Conservation (phyloP, 2,113 vertebrate genomes). For the Stegastes partitus region DNA sequence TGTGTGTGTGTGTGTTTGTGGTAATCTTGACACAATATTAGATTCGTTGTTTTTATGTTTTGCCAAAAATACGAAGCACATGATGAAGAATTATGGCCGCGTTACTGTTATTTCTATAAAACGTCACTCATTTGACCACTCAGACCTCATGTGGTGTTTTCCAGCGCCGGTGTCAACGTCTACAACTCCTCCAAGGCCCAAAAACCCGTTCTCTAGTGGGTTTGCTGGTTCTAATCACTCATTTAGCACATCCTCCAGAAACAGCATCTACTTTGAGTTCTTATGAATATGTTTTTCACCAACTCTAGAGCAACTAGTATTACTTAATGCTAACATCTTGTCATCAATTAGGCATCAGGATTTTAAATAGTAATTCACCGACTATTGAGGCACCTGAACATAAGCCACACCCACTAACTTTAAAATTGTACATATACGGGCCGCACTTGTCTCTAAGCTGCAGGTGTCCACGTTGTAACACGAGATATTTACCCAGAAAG, state of each 20-base stretch:
- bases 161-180: neutral
- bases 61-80: constrained; percentile 28
- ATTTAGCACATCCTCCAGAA: neutral
- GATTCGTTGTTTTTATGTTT: constrained; percentile 19
- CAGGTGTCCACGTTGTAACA: no score
- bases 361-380: no score
- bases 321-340: neutral
- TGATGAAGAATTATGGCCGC: neutral
- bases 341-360: neutral
- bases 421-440: no score
- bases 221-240: neutral
- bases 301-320: neutral
- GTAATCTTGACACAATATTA: constrained; percentile 33
- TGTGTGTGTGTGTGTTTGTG: constrained; percentile 14
- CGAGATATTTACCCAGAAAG: no score
- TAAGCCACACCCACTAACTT: no score
- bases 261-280: neutral
- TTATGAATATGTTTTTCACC: neutral
- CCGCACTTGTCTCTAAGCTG: no score
- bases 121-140: neutral
- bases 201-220: neutral
- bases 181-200: neutral
- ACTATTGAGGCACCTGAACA: no score
- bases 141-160: neutral
- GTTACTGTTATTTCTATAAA: constrained; percentile 16